These are phyloP conservation scores for Petrocephalus schoutedeni DNA, from an alignment of 2,797 vertebrate species.

Conservation along the genomic window DNA sequence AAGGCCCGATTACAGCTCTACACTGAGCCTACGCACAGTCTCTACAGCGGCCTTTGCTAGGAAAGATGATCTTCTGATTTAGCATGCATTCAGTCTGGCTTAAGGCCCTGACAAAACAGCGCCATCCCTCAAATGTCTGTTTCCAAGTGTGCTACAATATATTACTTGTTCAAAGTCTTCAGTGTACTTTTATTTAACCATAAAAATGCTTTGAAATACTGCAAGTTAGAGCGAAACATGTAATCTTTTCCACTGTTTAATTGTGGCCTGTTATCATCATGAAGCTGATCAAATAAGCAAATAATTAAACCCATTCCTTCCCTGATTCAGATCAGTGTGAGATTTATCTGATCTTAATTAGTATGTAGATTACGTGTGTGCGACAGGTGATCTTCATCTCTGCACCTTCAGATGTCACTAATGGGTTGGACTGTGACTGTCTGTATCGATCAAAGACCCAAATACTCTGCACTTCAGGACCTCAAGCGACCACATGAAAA, in stretches of 20 bases:
- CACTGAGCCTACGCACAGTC: too few species aligned
- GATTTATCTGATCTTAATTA: too few species aligned
- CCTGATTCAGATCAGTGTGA: too few species aligned
- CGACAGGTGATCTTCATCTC: neutral
- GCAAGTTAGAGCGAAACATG: neutral
- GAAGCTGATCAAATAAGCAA: neutral
- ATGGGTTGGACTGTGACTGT: conserved; percentile 20
- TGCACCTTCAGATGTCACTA: conserved; percentile 10
- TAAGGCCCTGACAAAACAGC: neutral
- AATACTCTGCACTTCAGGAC: conserved; percentile 22
- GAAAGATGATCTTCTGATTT: neutral
- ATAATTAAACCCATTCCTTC: neutral
- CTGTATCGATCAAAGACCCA: conserved; percentile 2
- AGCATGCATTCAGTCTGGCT: neutral
- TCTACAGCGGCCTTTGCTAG: neutral
- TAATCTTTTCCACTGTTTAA: neutral
- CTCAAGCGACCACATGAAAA: conserved; percentile 29
- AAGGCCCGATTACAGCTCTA: too few species aligned
- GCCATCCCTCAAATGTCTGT: neutral
- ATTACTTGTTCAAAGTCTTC: neutral
- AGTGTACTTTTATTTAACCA: neutral
- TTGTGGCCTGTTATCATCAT: conserved; percentile 1
- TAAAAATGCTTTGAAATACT: neutral
- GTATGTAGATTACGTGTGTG: neutral
- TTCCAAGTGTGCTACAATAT: neutral